Conservation (phyloP, 1,140 invertebrate genomes). For the Hydropsyche tenuis region DNA sequence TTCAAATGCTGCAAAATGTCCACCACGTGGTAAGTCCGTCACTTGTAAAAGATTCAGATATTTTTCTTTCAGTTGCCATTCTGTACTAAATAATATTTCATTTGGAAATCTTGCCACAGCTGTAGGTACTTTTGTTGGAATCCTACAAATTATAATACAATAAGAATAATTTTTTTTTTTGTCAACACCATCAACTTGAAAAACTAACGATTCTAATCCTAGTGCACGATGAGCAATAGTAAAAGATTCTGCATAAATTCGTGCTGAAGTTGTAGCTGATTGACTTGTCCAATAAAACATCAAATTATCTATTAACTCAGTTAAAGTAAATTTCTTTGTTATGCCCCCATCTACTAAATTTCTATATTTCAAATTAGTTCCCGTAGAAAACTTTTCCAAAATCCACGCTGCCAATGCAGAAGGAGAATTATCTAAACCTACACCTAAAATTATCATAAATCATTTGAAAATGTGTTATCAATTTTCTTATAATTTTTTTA, state of each 20-base stretch:
- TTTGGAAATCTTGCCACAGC: constrained; percentile 71
- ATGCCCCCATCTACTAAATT: constrained; percentile 75
- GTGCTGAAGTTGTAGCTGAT: constrained; percentile 76
- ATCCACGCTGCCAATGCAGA: constrained; percentile 79
- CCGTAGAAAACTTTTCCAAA: constrained; percentile 81
- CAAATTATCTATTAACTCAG: constrained; percentile 85
- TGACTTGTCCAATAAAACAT: constrained; percentile 88
- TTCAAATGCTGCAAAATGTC: constrained; percentile 88
- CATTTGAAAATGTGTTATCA: no score
- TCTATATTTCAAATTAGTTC: constrained; percentile 68
- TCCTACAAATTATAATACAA: constrained; percentile 61
- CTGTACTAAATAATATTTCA: constrained; percentile 67
- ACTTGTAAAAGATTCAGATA: constrained; percentile 71
- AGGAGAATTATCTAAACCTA: constrained; percentile 69
- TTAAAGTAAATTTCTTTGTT: constrained; percentile 66
- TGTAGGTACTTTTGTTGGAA: constrained; percentile 68
- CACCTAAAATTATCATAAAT: constrained; percentile 57
- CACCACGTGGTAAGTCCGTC: constrained; percentile 69
- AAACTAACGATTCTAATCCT: constrained; percentile 1
- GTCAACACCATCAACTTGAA: background rate
- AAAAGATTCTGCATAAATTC: constrained; percentile 67
- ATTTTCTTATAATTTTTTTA: constrained; percentile 4
- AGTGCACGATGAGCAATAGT: constrained; percentile 53
- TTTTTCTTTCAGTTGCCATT: constrained; percentile 66
- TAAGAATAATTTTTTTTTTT: background rate